Conservation (phyloP, 2,113 vertebrate genomes). For the Gnathonemus echidnorhynchus region DNA sequence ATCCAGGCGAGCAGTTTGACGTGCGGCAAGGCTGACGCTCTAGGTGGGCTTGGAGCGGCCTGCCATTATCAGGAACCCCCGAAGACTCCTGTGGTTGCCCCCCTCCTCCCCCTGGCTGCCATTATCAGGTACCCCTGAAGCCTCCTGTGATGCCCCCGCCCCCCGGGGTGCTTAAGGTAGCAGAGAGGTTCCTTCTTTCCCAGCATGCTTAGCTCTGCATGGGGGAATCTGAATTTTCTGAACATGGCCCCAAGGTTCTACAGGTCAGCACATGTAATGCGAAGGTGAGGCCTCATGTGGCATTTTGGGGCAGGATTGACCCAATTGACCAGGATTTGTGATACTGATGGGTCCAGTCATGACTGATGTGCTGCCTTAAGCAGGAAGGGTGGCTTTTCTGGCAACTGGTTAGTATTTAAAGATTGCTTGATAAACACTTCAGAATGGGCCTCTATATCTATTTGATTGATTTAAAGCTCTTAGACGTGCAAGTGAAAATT, state of each 20-base stretch:
- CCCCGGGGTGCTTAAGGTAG: too few relatives aligned
- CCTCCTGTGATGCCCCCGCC: neutral
- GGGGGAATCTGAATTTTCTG: neutral
- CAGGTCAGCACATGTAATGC: neutral
- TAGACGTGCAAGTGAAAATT: neutral
- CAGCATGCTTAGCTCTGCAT: neutral
- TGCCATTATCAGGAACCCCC: neutral
- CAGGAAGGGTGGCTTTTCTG: neutral
- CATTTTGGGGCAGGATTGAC: neutral
- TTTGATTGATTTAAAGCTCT: neutral
- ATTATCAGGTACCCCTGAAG: too few relatives aligned
- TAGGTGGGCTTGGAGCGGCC: neutral
- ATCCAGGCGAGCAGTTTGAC: neutral
- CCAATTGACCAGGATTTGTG: neutral
- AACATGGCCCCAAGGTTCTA: neutral
- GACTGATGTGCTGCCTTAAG: neutral
- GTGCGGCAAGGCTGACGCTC: neutral
- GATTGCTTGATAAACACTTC: neutral
- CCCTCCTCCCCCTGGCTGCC: too few relatives aligned
- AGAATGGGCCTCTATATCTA: neutral
- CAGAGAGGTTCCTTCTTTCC: neutral
- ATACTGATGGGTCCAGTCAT: neutral
- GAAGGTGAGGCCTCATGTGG: neutral
- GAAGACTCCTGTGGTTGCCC: too few relatives aligned
- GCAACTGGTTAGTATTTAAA: neutral